Evolutionary conservation across 2,888 invertebrate species (phyloP).

Genomic region (Metopia argyrocephala): DNA sequence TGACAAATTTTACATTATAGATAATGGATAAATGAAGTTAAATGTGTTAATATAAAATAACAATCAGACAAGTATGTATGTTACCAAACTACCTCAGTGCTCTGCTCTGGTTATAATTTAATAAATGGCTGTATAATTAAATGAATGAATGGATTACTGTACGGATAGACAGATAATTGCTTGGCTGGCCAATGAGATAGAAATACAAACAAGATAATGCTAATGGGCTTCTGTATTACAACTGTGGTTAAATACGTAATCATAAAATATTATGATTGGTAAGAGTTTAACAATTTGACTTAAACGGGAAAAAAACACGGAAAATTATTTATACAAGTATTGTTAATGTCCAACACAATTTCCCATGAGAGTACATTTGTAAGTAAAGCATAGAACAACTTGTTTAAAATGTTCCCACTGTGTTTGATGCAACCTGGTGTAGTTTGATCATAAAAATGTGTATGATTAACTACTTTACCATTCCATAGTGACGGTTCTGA

Average conservation of each 20-base stretch:
- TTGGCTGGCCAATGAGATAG: background rate
- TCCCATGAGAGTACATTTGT: constrained; percentile 16
- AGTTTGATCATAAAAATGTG: too few relatives aligned
- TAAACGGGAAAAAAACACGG: constrained; percentile 40
- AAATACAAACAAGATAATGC: constrained; percentile 43
- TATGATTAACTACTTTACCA: too few relatives aligned
- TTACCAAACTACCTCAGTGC: background rate
- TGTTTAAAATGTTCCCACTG: background rate
- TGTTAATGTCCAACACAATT: constrained; percentile 19
- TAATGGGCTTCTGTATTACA: constrained; percentile 18
- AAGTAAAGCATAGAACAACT: background rate
- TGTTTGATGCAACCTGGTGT: background rate
- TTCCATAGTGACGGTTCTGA: too few relatives aligned
- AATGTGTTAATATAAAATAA: constrained; percentile 49
- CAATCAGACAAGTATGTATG: background rate
- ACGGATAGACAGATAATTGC: background rate
- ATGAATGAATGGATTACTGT: background rate
- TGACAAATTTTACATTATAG: constrained; percentile 57
- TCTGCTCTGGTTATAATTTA: constrained; percentile 12
- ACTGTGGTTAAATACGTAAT: constrained; percentile 28
- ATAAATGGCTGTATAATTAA: constrained; percentile 30
- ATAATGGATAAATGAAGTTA: constrained; percentile 54
- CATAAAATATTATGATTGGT: constrained; percentile 57
- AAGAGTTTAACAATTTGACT: constrained; percentile 47
- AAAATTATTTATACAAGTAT: background rate